phyloP scores from a whole-genome alignment of 2,113 vertebrate genomes.

The Clupea harengus region DNA sequence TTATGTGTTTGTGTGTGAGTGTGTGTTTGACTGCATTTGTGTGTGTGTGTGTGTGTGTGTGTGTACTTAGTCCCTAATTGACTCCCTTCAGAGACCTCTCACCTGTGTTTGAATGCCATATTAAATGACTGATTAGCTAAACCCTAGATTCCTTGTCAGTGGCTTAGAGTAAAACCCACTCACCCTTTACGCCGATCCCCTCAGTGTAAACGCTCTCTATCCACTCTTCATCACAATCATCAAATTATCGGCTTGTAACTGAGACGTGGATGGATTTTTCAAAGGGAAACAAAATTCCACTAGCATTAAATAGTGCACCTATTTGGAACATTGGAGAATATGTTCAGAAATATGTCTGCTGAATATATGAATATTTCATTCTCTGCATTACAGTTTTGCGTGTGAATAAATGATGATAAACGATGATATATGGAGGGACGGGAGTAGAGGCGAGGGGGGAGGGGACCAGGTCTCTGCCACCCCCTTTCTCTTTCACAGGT shows the following conservation, averaged over 20 bases:
- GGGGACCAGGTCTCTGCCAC: not conserved
- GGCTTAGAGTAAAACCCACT: not conserved
- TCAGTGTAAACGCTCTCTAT: not conserved
- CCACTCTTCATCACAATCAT: not conserved
- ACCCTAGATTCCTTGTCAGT: not conserved
- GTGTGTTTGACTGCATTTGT: not conserved
- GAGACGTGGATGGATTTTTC: not conserved
- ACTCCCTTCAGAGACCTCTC: conserved; percentile 30
- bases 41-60: not conserved
- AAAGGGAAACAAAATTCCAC: not conserved
- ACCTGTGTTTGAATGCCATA: not conserved
- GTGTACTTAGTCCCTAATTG: not conserved
- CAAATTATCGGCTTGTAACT: not conserved
- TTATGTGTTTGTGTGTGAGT: not conserved
- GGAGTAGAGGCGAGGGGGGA: not conserved
- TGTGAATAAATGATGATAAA: conserved; percentile 9
- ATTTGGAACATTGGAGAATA: not conserved
- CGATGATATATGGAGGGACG: not conserved
- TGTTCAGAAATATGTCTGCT: not conserved
- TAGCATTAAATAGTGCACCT: not conserved
- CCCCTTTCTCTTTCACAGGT: conserved; percentile 7
- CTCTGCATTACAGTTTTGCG: not conserved
- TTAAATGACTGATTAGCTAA: not conserved
- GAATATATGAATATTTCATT: not conserved
- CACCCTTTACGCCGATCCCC: not conserved